phyloP scores from a whole-genome alignment of 2,113 vertebrate genomes.

The Oxygymnocypris stewartii region DNA sequence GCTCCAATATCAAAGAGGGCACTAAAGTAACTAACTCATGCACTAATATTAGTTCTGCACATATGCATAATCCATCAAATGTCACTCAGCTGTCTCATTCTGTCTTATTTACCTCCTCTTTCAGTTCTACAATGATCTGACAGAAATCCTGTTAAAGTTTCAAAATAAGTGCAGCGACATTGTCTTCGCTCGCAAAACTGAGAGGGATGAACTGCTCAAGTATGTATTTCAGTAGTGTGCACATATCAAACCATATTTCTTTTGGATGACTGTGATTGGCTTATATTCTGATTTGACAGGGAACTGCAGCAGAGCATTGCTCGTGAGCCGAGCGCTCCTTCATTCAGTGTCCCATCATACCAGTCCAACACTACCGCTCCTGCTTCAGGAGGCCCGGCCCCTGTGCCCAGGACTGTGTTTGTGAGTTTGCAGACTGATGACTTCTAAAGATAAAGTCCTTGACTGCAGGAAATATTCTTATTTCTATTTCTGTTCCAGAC shows the following conservation, averaged over 20 bases:
- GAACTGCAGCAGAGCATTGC: slow-evolving; percentile 98
- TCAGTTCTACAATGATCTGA: slow-evolving; percentile 97
- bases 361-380: slow-evolving; percentile 73
- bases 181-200: slow-evolving; percentile 96
- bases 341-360: slow-evolving; percentile 85
- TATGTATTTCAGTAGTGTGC: slow-evolving; percentile 67
- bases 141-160: slow-evolving; percentile 94
- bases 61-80: background rate
- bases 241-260: background rate
- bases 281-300: slow-evolving; percentile 68
- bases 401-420: slow-evolving; percentile 90
- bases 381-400: slow-evolving; percentile 73
- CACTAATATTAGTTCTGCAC: background rate
- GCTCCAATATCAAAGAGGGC: slow-evolving; percentile 91
- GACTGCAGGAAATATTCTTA: background rate
- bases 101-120: background rate
- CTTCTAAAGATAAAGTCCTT: background rate
- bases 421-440: slow-evolving; percentile 73
- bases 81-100: slow-evolving; percentile 28
- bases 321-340: slow-evolving; percentile 91
- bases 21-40: slow-evolving; percentile 83
- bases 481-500: slow-evolving; percentile 8
- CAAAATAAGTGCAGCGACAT: slow-evolving; percentile 99
- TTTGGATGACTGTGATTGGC: background rate
- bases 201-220: slow-evolving; percentile 97